These are phyloP conservation scores for Drosophila nr. perissopoda DNA, from an alignment of 2,888 invertebrate genomes.

Conservation along the genomic window DNA sequence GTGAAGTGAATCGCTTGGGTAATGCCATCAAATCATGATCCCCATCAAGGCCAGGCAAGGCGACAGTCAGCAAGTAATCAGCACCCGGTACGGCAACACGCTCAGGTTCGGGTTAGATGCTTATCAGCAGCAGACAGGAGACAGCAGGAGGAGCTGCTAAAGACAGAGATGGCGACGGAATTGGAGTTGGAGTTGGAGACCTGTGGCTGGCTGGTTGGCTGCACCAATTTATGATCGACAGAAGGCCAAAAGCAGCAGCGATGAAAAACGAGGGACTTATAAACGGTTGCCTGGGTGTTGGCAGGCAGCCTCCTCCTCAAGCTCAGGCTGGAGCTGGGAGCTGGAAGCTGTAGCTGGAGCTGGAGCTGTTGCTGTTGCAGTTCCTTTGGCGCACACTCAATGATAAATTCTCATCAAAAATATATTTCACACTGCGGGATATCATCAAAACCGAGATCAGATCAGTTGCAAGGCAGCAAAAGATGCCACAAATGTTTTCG, in stretches of 20 bases:
- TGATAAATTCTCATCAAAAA: conserved; percentile 81
- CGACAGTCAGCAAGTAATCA: conserved; percentile 70
- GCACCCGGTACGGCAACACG: conserved; percentile 46
- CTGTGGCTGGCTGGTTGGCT: conserved; percentile 37
- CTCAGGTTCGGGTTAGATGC: conserved; percentile 58
- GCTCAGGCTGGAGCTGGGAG: conserved; percentile 3
- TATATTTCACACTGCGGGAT: conserved; percentile 78
- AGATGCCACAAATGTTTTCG: conserved; percentile 70
- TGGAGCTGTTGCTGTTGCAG: conserved; percentile 13
- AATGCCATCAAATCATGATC: conserved; percentile 62
- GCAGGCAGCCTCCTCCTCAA: conserved; percentile 35
- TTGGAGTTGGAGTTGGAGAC: conserved; percentile 11
- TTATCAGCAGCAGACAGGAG: conserved; percentile 65
- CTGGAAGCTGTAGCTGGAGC: conserved; percentile 13
- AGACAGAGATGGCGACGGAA: conserved; percentile 13
- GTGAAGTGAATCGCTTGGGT: conserved; percentile 19
- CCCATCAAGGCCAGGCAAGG: conserved; percentile 70
- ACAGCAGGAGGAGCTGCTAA: conserved; percentile 41
- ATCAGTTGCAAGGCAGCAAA: conserved; percentile 33
- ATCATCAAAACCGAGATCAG: conserved; percentile 69
- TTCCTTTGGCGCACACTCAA: conserved; percentile 50
- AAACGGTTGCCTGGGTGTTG: conserved; percentile 51
- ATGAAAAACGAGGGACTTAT: conserved; percentile 21
- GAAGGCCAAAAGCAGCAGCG: conserved; percentile 50
- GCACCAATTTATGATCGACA: conserved; percentile 81